Conservation (phyloP, 1,140 invertebrate species). For the Zaprionus vittiger region DNA sequence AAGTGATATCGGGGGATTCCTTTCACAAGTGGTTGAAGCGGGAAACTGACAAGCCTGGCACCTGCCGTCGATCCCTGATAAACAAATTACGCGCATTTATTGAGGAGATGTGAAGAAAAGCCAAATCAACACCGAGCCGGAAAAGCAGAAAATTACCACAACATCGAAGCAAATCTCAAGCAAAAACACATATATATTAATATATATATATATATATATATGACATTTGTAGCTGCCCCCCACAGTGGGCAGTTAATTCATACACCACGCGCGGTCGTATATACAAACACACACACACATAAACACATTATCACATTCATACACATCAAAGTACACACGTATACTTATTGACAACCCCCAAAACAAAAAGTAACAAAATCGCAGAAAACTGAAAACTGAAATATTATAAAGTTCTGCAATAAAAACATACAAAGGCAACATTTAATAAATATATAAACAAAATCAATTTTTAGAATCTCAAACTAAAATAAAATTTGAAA, state of each 20-base stretch:
- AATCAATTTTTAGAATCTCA: constrained; percentile 36
- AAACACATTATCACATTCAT: neutral
- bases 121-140: constrained; percentile 5
- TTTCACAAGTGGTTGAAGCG: constrained; percentile 74
- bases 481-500: constrained; percentile 38
- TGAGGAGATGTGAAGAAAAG: constrained; percentile 52
- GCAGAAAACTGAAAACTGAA: constrained; percentile 23
- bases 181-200: constrained; percentile 13
- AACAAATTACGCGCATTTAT: constrained; percentile 63
- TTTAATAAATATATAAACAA: constrained; percentile 39
- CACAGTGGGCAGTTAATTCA: constrained; percentile 17
- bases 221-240: constrained; percentile 36
- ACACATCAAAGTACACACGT: neutral
- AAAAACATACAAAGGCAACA: constrained; percentile 47
- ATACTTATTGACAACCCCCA: neutral
- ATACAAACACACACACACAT: constrained; percentile 27
- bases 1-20: constrained; percentile 72
- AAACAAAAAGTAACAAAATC: constrained; percentile 15
- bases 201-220: constrained; percentile 16
- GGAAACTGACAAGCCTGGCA: constrained; percentile 45
- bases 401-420: constrained; percentile 43
- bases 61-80: constrained; percentile 42
- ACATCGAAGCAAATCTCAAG: constrained; percentile 30
- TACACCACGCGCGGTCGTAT: constrained; percentile 53
- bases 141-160: constrained; percentile 23